Conservation (phyloP, 2,888 invertebrate species). For the Drosophila acutilabella region DNA sequence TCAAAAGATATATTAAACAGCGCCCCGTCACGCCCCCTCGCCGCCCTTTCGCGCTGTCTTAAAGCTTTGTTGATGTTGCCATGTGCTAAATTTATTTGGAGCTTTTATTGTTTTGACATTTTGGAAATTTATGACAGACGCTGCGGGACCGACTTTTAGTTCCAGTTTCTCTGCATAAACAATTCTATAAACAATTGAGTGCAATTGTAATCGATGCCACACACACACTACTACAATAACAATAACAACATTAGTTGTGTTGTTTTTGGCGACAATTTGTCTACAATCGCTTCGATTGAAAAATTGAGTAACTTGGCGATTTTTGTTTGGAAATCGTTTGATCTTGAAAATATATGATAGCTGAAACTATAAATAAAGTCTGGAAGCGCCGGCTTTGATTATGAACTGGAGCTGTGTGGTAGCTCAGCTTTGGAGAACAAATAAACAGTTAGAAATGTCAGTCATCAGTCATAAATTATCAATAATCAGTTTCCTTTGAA, state of each 20-base stretch:
- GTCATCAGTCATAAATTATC: not conserved
- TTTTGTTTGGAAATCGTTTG: slow-evolving; percentile 39
- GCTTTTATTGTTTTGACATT: slow-evolving; percentile 65
- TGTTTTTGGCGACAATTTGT: slow-evolving; percentile 64
- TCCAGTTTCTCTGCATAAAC: slow-evolving; percentile 17
- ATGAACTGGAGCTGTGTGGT: no score
- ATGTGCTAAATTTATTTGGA: slow-evolving; percentile 50
- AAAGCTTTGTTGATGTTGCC: slow-evolving; percentile 41
- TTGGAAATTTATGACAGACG: slow-evolving; percentile 66
- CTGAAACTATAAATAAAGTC: slow-evolving; percentile 38
- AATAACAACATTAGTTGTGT: slow-evolving; percentile 16
- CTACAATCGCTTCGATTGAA: slow-evolving; percentile 50
- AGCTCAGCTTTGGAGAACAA: slow-evolving; percentile 8
- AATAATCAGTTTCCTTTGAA: not conserved
- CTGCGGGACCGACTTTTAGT: slow-evolving; percentile 44
- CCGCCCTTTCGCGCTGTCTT: not conserved
- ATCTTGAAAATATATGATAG: slow-evolving; percentile 20
- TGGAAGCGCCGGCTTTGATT: slow-evolving; percentile 17
- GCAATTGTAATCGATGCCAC: slow-evolving; percentile 57
- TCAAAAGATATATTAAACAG: slow-evolving; percentile 65
- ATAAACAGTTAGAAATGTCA: slow-evolving; percentile 11
- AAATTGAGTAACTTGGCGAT: slow-evolving; percentile 1
- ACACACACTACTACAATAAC: slow-evolving; percentile 24
- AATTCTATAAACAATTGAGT: slow-evolving; percentile 26
- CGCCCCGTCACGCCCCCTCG: slow-evolving; percentile 19